phyloP scores from a whole-genome alignment of 2,797 vertebrate species.

The Anabacerthia variegaticeps region DNA sequence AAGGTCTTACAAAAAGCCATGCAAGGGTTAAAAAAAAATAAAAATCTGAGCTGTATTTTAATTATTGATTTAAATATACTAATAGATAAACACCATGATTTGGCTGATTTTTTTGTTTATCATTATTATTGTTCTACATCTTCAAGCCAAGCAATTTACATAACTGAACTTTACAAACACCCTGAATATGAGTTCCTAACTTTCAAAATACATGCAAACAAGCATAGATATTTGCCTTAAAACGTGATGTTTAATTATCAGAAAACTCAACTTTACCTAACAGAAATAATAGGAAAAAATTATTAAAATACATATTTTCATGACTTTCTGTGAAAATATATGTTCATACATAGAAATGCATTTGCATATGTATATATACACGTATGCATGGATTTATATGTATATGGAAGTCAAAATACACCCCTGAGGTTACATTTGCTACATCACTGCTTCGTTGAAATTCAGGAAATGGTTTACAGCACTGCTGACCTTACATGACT shows the following conservation, averaged over 20 bases:
- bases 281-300: not conserved
- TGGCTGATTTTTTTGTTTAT: not conserved
- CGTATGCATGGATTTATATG: not conserved
- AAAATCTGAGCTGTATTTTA: not conserved
- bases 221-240: not conserved
- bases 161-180: not conserved
- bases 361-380: not conserved
- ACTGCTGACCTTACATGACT: slow-evolving; percentile 28
- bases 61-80: not conserved
- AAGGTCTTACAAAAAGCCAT: slow-evolving; percentile 4
- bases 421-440: not conserved
- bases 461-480: slow-evolving; percentile 4
- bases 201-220: not conserved
- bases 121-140: not conserved
- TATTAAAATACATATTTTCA: not conserved
- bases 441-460: not conserved
- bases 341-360: not conserved
- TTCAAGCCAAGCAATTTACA: not conserved
- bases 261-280: not conserved
- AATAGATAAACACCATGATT: not conserved
- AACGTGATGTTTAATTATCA: not conserved
- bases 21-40: not conserved
- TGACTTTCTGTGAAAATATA: not conserved
- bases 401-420: not conserved
- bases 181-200: not conserved